A percentile compares a stretch with the other conserved stretches of the same genome.
phyloP scores from a whole-genome alignment of 2,888 invertebrate species.

The Escarpia spicata region DNA sequence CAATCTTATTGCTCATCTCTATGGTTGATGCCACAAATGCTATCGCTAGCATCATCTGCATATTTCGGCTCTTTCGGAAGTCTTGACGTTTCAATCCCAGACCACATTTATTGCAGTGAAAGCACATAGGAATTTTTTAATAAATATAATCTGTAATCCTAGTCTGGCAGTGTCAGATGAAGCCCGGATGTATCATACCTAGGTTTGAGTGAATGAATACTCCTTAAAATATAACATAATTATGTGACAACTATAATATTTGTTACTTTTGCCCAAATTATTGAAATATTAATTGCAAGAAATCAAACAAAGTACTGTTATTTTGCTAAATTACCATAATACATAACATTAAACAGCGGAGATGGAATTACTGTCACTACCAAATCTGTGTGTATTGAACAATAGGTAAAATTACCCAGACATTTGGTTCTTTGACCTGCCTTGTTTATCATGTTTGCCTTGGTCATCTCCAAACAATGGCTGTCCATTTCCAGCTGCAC shows the following conservation, averaged over 20 bases:
- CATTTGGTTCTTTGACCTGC: background rate
- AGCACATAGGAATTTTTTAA: background rate
- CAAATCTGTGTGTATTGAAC: background rate
- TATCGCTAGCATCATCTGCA: background rate
- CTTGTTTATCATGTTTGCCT: background rate
- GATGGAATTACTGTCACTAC: background rate
- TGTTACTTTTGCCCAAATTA: background rate
- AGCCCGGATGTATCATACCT: background rate
- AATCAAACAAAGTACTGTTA: background rate
- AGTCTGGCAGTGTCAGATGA: background rate
- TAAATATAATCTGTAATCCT: background rate
- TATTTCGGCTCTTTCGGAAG: background rate
- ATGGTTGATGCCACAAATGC: background rate
- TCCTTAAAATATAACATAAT: background rate
- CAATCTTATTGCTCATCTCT: background rate
- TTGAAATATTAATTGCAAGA: background rate
- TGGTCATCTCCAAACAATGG: background rate
- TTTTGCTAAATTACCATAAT: background rate
- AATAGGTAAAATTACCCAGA: background rate
- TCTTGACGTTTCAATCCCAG: background rate
- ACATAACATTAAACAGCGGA: too few species aligned
- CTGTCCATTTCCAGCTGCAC: constrained; percentile 2
- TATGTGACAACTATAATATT: background rate
- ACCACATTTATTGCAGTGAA: background rate
- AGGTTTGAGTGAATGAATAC: background rate